Evolutionary conservation across 64 coral and sea anemone genomes (phyloP), one percentile per base, ranked within the genome.

Genomic region (Trachythela sp.): DNA sequence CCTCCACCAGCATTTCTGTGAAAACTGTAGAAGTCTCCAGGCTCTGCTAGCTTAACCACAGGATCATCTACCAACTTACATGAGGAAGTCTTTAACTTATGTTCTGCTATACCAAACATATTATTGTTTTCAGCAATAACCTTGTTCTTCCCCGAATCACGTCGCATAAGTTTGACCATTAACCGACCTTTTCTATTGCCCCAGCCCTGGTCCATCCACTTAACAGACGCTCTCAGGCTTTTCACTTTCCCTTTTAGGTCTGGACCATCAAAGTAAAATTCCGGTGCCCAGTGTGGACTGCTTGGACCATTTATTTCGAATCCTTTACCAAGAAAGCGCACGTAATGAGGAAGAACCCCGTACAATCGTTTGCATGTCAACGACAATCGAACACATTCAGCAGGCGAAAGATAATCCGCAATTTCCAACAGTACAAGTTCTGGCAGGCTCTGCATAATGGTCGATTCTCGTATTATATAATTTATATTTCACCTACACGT

Each of bases 61-160:
- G 70, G 71, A n/a, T 84, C 68, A 8, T 84, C 13, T 9, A 76
- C 89, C 0, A 36, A 8, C 1, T 10, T 14, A 80, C 75, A 39
- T 15, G 2, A 34, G 39, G 33, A 2, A 13, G 6, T 14, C 51
- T 38, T 87, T n/a, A 45, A 13, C 8, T 70, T 6, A 26, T 94
- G 92, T 32, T 91, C 89, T 39, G 92, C 92, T 43, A 94, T 94
- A 1, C 92, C 92, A 85, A 94, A 91, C 72, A 94, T 37, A 37
- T 45, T 13, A 17, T 56, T 30, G 15, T 83, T 17, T 14, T 88
- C 75, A 0, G 89, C 92, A 11, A 94, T 35, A 42, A 83, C 48
- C 17, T 36, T 10, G 0, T 22, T 17, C 1, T 87, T 2, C 13
- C 75, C 75, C 0, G 14, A 26, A 75, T 1, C 32, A 10, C 48